Percentiles rank a stretch among this genome's conserved stretches.
Evolutionary conservation across 2,797 vertebrate species (phyloP).

Genomic region (Schizothorax lantsangensis): DNA sequence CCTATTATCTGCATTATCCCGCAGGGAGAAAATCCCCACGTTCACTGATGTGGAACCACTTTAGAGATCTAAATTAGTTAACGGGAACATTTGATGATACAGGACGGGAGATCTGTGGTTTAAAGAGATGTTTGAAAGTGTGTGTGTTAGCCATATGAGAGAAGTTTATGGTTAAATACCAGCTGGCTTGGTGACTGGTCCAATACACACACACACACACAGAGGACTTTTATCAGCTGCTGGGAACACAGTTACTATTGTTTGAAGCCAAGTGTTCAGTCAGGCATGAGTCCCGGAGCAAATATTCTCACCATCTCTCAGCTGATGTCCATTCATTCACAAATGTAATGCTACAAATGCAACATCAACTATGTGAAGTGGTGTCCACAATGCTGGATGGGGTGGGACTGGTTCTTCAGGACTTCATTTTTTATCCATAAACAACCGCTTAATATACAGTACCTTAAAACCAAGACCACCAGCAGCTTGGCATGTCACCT

Average conservation of each 20-base stretch:
- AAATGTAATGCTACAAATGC: constrained; percentile 18
- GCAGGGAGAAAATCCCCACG: not conserved
- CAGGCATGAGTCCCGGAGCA: not conserved
- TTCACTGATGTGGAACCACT: constrained; percentile 8
- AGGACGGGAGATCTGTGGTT: constrained; percentile 12
- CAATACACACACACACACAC: constrained; percentile 7
- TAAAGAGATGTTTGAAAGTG: constrained; percentile 4
- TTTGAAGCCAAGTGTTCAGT: constrained; percentile 26
- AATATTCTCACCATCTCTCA: constrained; percentile 19
- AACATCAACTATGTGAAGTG: not conserved
- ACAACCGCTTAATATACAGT: not conserved
- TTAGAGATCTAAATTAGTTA: constrained; percentile 12
- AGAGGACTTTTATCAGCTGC: constrained; percentile 18
- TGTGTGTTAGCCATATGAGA: constrained; percentile 35
- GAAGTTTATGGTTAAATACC: constrained; percentile 26
- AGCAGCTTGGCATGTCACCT: not conserved
- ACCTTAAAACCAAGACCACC: not conserved
- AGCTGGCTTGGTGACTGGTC: not conserved
- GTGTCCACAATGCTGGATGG: not conserved
- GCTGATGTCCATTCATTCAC: constrained; percentile 19
- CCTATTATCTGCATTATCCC: constrained; percentile 12
- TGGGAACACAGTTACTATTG: constrained; percentile 20
- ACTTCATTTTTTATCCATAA: not conserved
- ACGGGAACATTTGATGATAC: constrained; percentile 42
- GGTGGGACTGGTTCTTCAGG: not conserved